phyloP scores from a whole-genome alignment of 2,888 invertebrate genomes.

The Cecidostiba fungosa region DNA sequence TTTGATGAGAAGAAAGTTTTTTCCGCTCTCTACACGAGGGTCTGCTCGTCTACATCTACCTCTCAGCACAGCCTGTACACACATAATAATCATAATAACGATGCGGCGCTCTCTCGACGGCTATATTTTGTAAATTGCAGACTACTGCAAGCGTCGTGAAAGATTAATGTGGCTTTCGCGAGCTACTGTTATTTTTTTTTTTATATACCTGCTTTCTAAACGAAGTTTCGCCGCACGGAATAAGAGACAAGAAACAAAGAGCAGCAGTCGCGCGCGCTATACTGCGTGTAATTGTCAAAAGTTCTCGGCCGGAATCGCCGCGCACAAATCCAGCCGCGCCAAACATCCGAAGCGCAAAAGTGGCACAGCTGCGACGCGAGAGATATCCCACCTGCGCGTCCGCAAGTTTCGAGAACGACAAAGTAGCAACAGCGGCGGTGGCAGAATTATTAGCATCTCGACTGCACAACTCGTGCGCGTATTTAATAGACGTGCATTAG shows the following conservation, averaged over 20 bases:
- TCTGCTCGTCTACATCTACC: background rate
- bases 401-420: constrained; percentile 4
- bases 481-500: constrained; percentile 34
- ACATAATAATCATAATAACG: constrained; percentile 23
- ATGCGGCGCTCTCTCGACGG: background rate
- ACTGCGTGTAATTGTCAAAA: background rate
- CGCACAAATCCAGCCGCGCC: background rate
- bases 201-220: background rate
- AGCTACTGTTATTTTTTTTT: background rate
- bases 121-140: constrained; percentile 38
- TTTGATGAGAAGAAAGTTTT: constrained; percentile 53
- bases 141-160: background rate
- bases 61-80: background rate
- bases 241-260: background rate
- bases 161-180: background rate
- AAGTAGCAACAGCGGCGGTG: background rate
- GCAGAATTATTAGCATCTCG: constrained; percentile 27
- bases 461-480: background rate
- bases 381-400: constrained; percentile 50
- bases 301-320: background rate
- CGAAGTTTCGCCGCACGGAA: background rate
- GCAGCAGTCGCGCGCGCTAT: background rate
- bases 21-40: background rate
- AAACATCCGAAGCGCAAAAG: background rate
- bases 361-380: constrained; percentile 41